These are phyloP conservation scores for Siphlonurus alternatus DNA, from an alignment of 2,888 invertebrate species.

Conservation along the genomic window DNA sequence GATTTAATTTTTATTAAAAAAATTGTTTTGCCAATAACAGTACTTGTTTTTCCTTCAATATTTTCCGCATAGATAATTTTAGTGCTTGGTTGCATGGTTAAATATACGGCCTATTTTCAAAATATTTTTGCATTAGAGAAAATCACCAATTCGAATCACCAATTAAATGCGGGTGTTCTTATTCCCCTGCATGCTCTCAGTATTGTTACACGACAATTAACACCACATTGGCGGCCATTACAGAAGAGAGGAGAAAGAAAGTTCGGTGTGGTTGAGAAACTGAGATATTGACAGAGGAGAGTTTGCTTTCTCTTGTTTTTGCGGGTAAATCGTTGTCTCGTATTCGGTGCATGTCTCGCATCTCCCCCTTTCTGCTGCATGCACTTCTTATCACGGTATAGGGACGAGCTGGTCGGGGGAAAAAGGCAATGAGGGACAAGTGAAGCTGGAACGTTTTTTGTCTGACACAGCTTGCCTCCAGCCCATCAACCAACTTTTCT, in stretches of 20 bases:
- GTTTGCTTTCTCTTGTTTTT: background rate
- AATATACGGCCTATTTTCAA: too few relatives aligned
- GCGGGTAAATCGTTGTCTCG: background rate
- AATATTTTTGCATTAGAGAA: too few relatives aligned
- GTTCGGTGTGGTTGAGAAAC: background rate
- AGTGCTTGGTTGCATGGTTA: too few relatives aligned
- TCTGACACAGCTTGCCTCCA: background rate
- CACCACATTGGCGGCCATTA: background rate
- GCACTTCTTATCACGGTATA: background rate
- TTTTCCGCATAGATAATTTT: too few relatives aligned
- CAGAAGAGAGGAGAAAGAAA: background rate
- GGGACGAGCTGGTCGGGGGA: background rate
- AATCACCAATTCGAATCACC: too few relatives aligned
- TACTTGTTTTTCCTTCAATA: too few relatives aligned
- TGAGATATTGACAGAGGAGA: background rate
- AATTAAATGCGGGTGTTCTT: too few relatives aligned
- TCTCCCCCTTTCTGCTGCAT: background rate
- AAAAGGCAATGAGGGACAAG: background rate
- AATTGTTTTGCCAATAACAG: too few relatives aligned
- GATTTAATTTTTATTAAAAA: too few relatives aligned
- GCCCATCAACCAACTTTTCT: too few relatives aligned
- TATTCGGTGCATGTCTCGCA: background rate
- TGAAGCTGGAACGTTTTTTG: background rate
- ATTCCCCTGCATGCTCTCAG: background rate
- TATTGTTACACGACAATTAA: background rate